These are phyloP conservation scores for Nesospiza acunhae DNA, from an alignment of 2,113 vertebrate species.

Conservation along the genomic window DNA sequence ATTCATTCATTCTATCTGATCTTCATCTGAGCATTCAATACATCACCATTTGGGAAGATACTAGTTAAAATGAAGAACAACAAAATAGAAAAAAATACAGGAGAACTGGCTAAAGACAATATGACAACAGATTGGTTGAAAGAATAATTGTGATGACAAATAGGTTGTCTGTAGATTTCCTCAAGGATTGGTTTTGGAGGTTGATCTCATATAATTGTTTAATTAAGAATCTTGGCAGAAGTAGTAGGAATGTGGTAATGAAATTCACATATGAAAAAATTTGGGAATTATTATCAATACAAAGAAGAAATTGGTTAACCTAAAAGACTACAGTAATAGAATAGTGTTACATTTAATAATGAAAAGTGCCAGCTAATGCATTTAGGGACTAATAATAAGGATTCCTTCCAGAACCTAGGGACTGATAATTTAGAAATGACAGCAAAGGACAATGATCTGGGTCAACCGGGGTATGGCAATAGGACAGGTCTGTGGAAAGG, in stretches of 20 bases:
- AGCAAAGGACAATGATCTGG: neutral
- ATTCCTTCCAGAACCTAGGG: neutral
- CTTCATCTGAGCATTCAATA: neutral
- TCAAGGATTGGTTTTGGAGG: neutral
- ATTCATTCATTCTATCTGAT: neutral
- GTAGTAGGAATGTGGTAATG: neutral
- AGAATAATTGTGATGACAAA: neutral
- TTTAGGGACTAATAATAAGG: neutral
- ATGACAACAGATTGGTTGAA: neutral
- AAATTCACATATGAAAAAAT: slow-evolving; percentile 15
- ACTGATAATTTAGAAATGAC: neutral
- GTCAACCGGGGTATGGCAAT: neutral
- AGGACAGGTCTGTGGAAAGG: neutral
- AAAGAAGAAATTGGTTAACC: slow-evolving; percentile 18
- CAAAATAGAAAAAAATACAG: neutral
- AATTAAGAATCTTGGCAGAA: slow-evolving; percentile 39
- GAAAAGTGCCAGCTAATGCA: neutral
- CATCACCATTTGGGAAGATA: neutral
- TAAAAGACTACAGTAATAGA: slow-evolving; percentile 2
- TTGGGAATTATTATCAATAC: slow-evolving; percentile 7
- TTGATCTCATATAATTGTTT: neutral
- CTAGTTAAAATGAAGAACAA: neutral
- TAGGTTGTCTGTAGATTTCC: neutral
- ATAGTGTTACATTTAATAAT: slow-evolving; percentile 6
- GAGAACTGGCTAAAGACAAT: neutral